Base-by-base conservation (phyloP, 2,113 vertebrate genomes). In the Alligator mississippiensis region DNA sequence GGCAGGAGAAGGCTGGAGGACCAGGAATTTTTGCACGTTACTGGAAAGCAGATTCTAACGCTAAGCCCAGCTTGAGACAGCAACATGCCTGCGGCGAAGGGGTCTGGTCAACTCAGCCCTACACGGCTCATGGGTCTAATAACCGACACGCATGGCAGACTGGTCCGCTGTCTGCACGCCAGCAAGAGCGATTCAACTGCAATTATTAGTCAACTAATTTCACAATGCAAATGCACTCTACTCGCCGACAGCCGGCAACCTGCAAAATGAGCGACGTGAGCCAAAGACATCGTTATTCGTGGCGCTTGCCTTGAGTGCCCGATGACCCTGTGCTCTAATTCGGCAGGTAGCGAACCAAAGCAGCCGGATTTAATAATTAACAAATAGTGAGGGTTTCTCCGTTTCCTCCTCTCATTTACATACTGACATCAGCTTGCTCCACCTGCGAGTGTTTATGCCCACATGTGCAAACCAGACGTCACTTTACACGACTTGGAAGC, bases 301-400 rank as follows among this genome's bases (percentile, higher is more conserved):
- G 30, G 22, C 34, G 34, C 68, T 70, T 30, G 22, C 34, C 12
- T 21, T 22, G 34, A 34, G 68, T 34, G 38, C 34, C 68, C 6
- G 5, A 74, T 47, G 15, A 21, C 34, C 70, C 47, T 47, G 12
- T 47, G 15, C 12, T 2, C 22, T 47, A 74, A 74, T 74, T 74
- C 22, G 13, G 22, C 80, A 22, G 17, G 38, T 54, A 16, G 14
- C 8, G n/a, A 75, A 12, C 25, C 60, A 17, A 59, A 61, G 17
- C 62, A 64, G 90, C 85, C 21, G 27, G 58, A 28, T 38, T 47
- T 2, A 0, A 64, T 8, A 11, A 1, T 59, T 3, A 60, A 55
- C 27, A 18, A 0, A 17, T 3, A 27, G 14, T 16, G 13, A 9
- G 7, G 0, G 0, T 1, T 3, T 4, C 12, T 38, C 59, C 0